These are phyloP conservation scores for Blennius ocellaris DNA, from an alignment of 2,113 vertebrate species.

Conservation along the genomic window DNA sequence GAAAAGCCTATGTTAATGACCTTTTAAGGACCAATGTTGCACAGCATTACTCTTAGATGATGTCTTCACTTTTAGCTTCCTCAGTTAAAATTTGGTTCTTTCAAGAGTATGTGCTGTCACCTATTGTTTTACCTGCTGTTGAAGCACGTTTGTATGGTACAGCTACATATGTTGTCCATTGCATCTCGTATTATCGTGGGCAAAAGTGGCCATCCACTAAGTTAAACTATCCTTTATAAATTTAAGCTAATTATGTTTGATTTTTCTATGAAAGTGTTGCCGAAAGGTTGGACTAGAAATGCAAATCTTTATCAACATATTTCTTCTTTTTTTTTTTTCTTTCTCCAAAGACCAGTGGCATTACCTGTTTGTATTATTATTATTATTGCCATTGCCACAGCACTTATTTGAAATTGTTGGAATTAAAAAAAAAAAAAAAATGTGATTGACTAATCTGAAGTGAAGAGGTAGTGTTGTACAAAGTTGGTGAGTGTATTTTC, in stretches of 20 bases:
- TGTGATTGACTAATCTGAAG: slow-evolving; percentile 43
- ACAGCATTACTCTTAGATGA: slow-evolving; percentile 26
- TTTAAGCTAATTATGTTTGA: slow-evolving; percentile 41
- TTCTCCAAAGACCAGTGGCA: slow-evolving; percentile 45
- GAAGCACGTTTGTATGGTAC: slow-evolving; percentile 26
- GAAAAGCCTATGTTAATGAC: slow-evolving; percentile 27
- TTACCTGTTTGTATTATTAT: slow-evolving; percentile 45
- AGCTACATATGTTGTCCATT: slow-evolving; percentile 30
- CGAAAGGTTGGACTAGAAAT: slow-evolving; percentile 51
- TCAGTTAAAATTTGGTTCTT: neutral
- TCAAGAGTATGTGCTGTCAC: neutral
- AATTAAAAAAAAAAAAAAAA: neutral
- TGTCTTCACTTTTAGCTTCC: slow-evolving; percentile 10
- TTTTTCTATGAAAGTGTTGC: slow-evolving; percentile 37
- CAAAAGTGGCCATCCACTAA: slow-evolving; percentile 40
- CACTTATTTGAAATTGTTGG: slow-evolving; percentile 35
- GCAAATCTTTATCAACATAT: slow-evolving; percentile 24
- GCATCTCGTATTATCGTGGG: slow-evolving; percentile 14
- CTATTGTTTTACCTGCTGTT: slow-evolving; percentile 36
- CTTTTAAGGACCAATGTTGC: slow-evolving; percentile 46
- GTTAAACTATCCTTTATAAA: slow-evolving; percentile 55
- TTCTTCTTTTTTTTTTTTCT: slow-evolving; percentile 26
- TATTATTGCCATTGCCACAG: slow-evolving; percentile 21
- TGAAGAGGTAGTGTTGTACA: slow-evolving; percentile 32
- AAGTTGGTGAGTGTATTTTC: slow-evolving; percentile 49